Percentiles rank a stretch among this genome's conserved stretches.
Conservation (phyloP, 2,113 vertebrate genomes). For the Coptodon bakossiorum region DNA sequence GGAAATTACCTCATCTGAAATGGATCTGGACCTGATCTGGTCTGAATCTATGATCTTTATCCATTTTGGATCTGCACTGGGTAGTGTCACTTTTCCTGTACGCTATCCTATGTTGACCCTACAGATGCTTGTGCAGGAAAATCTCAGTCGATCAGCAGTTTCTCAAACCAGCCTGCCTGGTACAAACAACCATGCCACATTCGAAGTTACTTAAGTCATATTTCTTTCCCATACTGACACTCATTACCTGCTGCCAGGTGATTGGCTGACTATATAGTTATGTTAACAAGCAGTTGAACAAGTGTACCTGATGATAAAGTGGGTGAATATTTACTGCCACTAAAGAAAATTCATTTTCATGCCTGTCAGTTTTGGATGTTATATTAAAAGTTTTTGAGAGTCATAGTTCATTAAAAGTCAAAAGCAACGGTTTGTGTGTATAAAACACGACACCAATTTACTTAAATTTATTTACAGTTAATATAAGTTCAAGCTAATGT, state of each 20-base stretch:
- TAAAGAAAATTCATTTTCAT: neutral
- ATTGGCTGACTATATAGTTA: neutral
- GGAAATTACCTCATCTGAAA: neutral
- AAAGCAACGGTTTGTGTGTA: neutral
- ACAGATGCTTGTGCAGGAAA: neutral
- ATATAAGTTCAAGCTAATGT: neutral
- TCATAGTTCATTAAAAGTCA: neutral
- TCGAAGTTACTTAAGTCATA: neutral
- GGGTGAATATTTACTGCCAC: neutral
- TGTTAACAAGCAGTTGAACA: neutral
- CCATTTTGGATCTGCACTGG: neutral
- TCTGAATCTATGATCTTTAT: neutral
- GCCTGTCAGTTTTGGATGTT: neutral
- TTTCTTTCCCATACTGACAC: neutral
- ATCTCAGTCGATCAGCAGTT: neutral
- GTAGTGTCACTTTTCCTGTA: neutral
- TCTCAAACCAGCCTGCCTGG: neutral
- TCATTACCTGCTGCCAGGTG: neutral
- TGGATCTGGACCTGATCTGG: neutral
- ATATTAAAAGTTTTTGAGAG: rapidly evolving
- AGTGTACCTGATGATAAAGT: neutral
- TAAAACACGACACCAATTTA: neutral
- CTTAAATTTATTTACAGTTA: neutral
- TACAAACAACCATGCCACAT: neutral
- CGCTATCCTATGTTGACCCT: neutral